These are phyloP conservation scores for Ceratosolen fusciceps DNA, from an alignment of 1,140 invertebrate species.

Conservation along the genomic window DNA sequence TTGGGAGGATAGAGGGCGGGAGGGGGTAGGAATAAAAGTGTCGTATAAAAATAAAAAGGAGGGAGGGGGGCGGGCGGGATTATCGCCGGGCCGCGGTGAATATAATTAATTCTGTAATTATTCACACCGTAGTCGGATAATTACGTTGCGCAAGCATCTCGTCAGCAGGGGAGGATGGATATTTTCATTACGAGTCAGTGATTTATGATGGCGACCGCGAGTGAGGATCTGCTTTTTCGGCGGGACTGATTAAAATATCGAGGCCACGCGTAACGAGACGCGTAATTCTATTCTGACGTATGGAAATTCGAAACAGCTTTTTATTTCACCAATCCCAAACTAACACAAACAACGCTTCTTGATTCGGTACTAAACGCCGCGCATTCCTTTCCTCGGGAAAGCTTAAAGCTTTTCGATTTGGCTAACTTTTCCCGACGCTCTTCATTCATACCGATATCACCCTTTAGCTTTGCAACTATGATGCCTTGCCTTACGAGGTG, in stretches of 20 bases:
- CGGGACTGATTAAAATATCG: constrained; percentile 25
- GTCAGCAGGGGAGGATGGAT: not conserved
- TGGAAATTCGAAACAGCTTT: not conserved
- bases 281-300: constrained; percentile 35
- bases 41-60: too few species aligned
- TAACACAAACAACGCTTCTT: too few species aligned
- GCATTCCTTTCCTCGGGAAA: too few species aligned
- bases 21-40: too few species aligned
- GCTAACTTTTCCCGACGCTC: too few species aligned
- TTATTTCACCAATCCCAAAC: not conserved
- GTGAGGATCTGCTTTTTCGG: not conserved
- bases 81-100: not conserved
- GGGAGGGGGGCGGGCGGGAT: too few species aligned
- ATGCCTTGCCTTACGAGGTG: too few species aligned
- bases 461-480: too few species aligned
- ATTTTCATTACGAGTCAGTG: constrained; percentile 28
- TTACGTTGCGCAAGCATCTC: constrained; percentile 18
- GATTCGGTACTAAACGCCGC: too few species aligned
- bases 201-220: constrained; percentile 21
- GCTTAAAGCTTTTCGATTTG: too few species aligned
- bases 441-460: too few species aligned
- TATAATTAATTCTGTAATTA: constrained; percentile 29
- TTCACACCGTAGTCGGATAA: constrained; percentile 5
- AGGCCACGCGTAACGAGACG: constrained; percentile 19
- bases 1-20: too few species aligned